Evolutionary conservation across 2,888 invertebrate species (phyloP), one percentile per base, ranked within the genome.

Genomic region (Temnothorax unifasciatus): DNA sequence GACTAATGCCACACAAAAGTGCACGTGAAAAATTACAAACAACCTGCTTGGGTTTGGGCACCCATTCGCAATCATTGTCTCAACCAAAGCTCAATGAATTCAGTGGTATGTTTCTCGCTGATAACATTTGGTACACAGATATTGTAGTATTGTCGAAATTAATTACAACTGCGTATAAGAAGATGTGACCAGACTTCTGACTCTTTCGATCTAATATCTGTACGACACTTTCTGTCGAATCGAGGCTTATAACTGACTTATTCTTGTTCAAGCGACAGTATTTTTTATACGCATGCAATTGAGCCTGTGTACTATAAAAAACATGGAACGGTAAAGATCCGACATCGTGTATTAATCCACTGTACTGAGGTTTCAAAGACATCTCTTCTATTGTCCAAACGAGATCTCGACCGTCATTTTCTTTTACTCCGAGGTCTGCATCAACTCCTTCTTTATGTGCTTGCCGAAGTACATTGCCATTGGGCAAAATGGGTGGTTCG

Each of bases 151-250:
- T 21, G 21, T 66, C 41, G 8, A 66, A 66, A 21, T 66, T 66
- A 3, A 44, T 66, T 15, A 66, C 64, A 44, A 66, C 44, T 0
- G 41, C 41, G 15, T 66, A 66, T 21, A 66, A 66, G 8, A 44
- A 66, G 3, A 66, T 66, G 8, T 66, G 59, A 59, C 59, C 59
- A 47, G 47, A 47, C 4, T 52, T 52, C n/a, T 52, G 8, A 52
- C 52, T 0, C 2, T 52, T 52, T n/a, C n/a, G n/a, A 9, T 52
- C n/a, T 52, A 52, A 2, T 52, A 0, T 52, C 8, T 9, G 8
- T n/a, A 52, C 52, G 3, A 52, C 3, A n/a, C 52, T 52, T 18
- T 3, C 8, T 52, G 52, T 52, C 8, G 52, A 18, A 52, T 52
- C 52, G 8, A 52, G 8, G 5, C 52, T n/a, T 52, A 52, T n/a